phyloP scores from a whole-genome alignment of 2,888 invertebrate genomes.

The Pimpla rufipes region DNA sequence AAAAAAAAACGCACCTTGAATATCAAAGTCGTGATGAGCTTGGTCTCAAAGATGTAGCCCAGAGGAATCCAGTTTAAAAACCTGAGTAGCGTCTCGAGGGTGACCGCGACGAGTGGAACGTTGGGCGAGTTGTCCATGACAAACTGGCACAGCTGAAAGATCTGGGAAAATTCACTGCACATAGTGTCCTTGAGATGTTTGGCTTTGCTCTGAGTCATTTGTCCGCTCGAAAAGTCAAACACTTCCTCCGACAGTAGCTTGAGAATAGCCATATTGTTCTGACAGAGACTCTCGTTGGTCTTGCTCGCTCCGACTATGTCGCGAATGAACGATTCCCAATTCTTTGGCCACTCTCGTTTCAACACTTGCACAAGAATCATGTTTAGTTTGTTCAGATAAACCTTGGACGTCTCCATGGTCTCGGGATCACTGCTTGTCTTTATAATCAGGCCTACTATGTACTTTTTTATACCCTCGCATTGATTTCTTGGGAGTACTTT shows the following conservation, averaged over 20 bases:
- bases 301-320: conserved; percentile 99
- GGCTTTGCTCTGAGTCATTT: conserved; percentile 99
- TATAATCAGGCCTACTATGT: conserved; percentile 99
- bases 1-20: conserved; percentile 88
- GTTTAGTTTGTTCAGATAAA: conserved; percentile 98
- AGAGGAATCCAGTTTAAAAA: conserved; percentile 99
- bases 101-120: conserved; percentile 97
- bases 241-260: conserved; percentile 99
- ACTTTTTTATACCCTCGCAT: conserved; percentile 99
- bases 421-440: conserved; percentile 98
- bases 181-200: conserved; percentile 99
- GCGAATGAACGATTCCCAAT: conserved; percentile 99
- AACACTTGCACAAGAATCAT: conserved; percentile 99
- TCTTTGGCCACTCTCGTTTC: conserved; percentile 99
- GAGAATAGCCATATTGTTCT: conserved; percentile 99
- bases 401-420: conserved; percentile 96
- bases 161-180: conserved; percentile 99
- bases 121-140: conserved; percentile 99
- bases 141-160: conserved; percentile 98
- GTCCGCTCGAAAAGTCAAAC: conserved; percentile 99
- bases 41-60: conserved; percentile 99
- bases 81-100: conserved; percentile 97
- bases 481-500: conserved; percentile 99
- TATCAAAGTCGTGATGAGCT: conserved; percentile 96
- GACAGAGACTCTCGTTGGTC: conserved; percentile 99